phyloP scores from a whole-genome alignment of 2,797 vertebrate species.

The Sebastes glaucus region DNA sequence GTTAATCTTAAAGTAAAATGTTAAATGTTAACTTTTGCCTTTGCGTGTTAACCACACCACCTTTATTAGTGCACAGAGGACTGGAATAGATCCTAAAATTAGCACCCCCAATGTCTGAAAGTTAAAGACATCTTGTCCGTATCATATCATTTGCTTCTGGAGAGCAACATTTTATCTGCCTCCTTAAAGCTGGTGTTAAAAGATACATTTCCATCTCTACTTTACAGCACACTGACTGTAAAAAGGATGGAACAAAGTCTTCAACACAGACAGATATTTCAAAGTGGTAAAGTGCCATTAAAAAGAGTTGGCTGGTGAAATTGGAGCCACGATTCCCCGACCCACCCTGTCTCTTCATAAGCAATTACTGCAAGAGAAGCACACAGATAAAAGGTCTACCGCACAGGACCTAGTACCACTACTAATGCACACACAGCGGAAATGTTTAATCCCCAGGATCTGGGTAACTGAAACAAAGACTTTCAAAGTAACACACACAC shows the following conservation, averaged over 20 bases:
- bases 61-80: too few relatives aligned
- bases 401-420: not conserved
- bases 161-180: not conserved
- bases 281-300: slow-evolving; percentile 20
- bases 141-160: not conserved
- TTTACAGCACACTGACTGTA: not conserved
- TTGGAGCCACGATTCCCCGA: slow-evolving; percentile 8
- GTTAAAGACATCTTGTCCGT: not conserved
- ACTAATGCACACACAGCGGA: slow-evolving; percentile 21
- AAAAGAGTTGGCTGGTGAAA: slow-evolving; percentile 29
- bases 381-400: slow-evolving; percentile 31
- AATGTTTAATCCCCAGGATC: slow-evolving; percentile 41
- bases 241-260: not conserved
- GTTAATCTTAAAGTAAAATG: too few relatives aligned
- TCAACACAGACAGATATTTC: slow-evolving; percentile 22
- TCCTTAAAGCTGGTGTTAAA: not conserved
- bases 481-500: slow-evolving; percentile 19
- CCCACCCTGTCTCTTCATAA: slow-evolving; percentile 1
- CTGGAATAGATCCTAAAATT: too few relatives aligned
- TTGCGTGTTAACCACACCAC: too few relatives aligned
- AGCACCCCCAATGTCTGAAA: not conserved
- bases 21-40: too few relatives aligned
- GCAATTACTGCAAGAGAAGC: slow-evolving; percentile 25
- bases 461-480: slow-evolving; percentile 18
- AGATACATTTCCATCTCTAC: not conserved